These are phyloP conservation scores for Morone chrysops DNA, from an alignment of 2,113 vertebrate species.

Conservation along the genomic window DNA sequence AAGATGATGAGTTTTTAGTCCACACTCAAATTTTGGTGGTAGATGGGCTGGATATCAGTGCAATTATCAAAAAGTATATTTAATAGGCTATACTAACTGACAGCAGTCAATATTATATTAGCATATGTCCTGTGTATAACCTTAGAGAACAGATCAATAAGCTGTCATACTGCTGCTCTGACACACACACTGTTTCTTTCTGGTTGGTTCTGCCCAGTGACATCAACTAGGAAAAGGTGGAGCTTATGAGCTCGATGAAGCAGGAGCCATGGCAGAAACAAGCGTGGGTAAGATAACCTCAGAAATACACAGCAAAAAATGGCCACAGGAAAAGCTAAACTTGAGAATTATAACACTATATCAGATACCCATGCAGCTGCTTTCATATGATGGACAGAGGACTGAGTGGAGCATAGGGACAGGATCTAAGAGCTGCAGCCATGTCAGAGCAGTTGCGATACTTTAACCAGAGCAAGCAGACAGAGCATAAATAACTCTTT, in stretches of 20 bases:
- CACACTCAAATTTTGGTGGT: too few relatives aligned
- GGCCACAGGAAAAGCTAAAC: not conserved
- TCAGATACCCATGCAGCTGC: not conserved
- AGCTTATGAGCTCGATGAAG: not conserved
- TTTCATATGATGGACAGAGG: not conserved
- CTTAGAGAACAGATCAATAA: too few relatives aligned
- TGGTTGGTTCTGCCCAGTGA: not conserved
- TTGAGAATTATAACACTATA: not conserved
- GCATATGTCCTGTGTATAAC: too few relatives aligned
- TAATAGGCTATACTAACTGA: not conserved
- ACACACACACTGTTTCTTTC: not conserved
- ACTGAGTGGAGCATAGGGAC: not conserved
- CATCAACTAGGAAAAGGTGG: conserved; percentile 38
- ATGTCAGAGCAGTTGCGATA: not conserved
- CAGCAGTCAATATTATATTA: too few relatives aligned
- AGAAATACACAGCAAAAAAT: not conserved
- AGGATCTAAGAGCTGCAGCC: conserved; percentile 1
- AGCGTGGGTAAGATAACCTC: conserved; percentile 46
- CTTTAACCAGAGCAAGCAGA: not conserved
- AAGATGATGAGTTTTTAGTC: too few relatives aligned
- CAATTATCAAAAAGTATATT: too few relatives aligned
- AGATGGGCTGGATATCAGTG: too few relatives aligned
- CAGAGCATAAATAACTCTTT: not conserved
- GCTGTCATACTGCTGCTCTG: too few relatives aligned
- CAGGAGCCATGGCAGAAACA: conserved; percentile 52